A percentile compares a stretch with the other conserved stretches of the same genome.
These are phyloP conservation scores for Neotragus moschatus DNA, from an alignment of 2,113 vertebrate species.

Conservation along the genomic window DNA sequence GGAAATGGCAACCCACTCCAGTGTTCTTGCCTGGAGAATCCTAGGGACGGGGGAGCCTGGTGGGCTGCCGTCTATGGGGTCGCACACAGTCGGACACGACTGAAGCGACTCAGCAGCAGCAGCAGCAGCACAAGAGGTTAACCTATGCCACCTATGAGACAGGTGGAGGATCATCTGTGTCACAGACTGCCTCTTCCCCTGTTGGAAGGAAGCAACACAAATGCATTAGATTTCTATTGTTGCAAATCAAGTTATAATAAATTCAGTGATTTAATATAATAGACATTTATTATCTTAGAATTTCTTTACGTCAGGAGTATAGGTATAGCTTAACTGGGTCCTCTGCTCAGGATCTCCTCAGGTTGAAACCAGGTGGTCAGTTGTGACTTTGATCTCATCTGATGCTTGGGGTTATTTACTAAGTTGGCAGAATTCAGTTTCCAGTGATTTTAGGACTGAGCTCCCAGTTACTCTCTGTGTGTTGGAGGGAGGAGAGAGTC, in stretches of 20 bases:
- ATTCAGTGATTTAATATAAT: not conserved
- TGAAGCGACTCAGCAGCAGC: not conserved
- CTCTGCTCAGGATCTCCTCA: not conserved
- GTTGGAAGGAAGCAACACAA: not conserved
- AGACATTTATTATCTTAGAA: not conserved
- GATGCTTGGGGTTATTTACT: not conserved
- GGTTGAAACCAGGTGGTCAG: not conserved
- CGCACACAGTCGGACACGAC: fast-evolving
- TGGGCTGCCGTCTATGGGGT: not conserved
- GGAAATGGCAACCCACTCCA: not conserved
- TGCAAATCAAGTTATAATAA: not conserved
- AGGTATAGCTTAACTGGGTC: not conserved
- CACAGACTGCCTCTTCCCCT: not conserved
- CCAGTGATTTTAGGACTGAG: not conserved
- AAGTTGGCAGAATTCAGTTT: not conserved
- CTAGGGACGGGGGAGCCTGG: fast-evolving
- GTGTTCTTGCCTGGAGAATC: not conserved
- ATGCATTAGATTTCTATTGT: not conserved
- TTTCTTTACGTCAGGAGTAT: not conserved
- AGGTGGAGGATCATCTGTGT: not conserved
- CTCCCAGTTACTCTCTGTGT: not conserved
- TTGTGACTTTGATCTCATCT: not conserved
- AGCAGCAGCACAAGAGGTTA: not conserved
- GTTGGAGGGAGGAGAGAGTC: not conserved
- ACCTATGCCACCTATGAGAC: not conserved